A percentile compares a stretch with the other conserved stretches of the same genome.
Evolutionary conservation across 2,113 vertebrate genomes (phyloP).

Genomic region (Antidorcas marsupialis): DNA sequence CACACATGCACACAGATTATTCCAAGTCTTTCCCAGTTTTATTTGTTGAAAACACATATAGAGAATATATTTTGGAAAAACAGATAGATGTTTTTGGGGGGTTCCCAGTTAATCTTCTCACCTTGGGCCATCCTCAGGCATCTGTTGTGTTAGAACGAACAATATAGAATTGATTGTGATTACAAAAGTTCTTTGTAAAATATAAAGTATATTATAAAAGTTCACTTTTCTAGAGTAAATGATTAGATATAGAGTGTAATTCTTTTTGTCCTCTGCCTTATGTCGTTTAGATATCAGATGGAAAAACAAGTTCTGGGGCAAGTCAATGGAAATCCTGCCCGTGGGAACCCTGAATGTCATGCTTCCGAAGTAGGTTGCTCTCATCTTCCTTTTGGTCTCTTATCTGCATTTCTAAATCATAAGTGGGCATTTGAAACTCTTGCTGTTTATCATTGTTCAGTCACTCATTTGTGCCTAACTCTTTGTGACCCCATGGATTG

Average conservation of each 20-base stretch:
- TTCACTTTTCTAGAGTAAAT: neutral
- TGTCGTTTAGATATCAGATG: constrained; percentile 94
- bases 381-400: neutral
- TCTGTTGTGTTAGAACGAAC: neutral
- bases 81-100: neutral
- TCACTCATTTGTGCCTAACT: neutral
- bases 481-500: neutral
- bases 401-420: neutral
- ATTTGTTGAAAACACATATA: neutral
- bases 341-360: constrained; percentile 93
- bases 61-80: neutral
- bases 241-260: neutral
- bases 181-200: neutral
- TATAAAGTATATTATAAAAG: neutral
- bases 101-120: neutral
- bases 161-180: neutral
- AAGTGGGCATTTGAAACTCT: neutral
- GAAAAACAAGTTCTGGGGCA: constrained; percentile 99
- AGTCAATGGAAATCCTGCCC: constrained; percentile 99
- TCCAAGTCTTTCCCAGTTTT: neutral
- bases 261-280: constrained; percentile 19
- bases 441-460: neutral
- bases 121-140: neutral
- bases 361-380: constrained; percentile 90
- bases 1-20: neutral